These are phyloP conservation scores for Trichogramma evanescens DNA, from an alignment of 2,888 invertebrate genomes.

Conservation along the genomic window DNA sequence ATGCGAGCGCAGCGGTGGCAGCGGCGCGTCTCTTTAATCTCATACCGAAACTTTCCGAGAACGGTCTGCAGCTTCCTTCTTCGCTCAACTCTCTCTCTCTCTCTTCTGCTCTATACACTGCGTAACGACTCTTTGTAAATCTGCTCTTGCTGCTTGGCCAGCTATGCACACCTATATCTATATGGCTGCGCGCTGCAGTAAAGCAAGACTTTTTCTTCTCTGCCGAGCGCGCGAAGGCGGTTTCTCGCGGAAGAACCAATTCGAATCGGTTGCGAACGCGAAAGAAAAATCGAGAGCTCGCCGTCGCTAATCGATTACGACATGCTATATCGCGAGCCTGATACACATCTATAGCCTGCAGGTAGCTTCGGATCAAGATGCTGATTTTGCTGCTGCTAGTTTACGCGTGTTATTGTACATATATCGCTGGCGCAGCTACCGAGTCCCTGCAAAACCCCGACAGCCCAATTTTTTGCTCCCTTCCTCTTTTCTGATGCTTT, in stretches of 20 bases:
- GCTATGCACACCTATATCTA: too few species aligned
- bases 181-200: too few species aligned
- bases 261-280: conserved; percentile 27
- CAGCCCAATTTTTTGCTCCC: too few species aligned
- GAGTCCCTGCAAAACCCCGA: too few species aligned
- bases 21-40: conserved; percentile 19
- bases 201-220: too few species aligned
- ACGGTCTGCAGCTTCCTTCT: conserved; percentile 4
- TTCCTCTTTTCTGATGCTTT: too few species aligned
- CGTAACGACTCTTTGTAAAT: conserved; percentile 14
- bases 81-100: not conserved
- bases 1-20: conserved; percentile 5
- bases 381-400: too few species aligned
- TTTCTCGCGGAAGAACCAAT: conserved; percentile 25
- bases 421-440: too few species aligned
- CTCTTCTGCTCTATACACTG: conserved; percentile 1
- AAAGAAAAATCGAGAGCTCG: conserved; percentile 24
- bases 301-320: conserved; percentile 33
- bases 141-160: not conserved
- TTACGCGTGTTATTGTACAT: too few species aligned
- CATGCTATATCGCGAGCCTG: conserved; percentile 22
- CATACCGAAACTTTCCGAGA: conserved; percentile 19
- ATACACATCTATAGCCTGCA: not conserved
- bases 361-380: not conserved
- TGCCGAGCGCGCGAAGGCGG: too few species aligned